These are phyloP conservation scores for Urosaurus nigricauda DNA, from an alignment of 2,797 vertebrate genomes.

Conservation along the genomic window DNA sequence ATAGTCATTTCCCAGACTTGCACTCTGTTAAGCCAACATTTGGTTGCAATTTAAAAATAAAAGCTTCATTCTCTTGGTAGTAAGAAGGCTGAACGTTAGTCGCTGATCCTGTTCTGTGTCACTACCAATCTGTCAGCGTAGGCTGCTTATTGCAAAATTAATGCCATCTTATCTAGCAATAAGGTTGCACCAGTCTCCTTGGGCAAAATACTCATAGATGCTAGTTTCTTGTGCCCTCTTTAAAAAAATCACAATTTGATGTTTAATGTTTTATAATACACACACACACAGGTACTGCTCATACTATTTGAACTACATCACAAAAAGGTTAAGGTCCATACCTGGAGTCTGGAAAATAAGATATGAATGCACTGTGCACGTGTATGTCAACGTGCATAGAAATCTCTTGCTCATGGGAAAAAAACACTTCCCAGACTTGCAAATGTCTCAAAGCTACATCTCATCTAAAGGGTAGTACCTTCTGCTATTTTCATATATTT, in stretches of 20 bases:
- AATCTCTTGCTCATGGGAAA: background rate
- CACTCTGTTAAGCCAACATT: conserved; percentile 24
- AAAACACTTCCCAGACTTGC: background rate
- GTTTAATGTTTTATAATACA: background rate
- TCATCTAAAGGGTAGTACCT: background rate
- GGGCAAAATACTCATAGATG: conserved; percentile 50
- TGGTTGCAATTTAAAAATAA: conserved; percentile 21
- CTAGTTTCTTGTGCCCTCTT: conserved; percentile 51
- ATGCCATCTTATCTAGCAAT: conserved; percentile 52
- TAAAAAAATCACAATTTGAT: conserved; percentile 30
- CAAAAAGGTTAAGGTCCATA: background rate
- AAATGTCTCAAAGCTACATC: background rate
- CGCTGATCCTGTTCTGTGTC: conserved; percentile 47
- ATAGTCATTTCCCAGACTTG: conserved; percentile 33
- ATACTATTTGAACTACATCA: conserved; percentile 1
- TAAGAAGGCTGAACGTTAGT: conserved; percentile 47
- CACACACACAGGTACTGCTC: background rate
- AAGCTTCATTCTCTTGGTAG: conserved; percentile 30
- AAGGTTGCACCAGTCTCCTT: conserved; percentile 58
- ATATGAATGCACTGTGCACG: background rate
- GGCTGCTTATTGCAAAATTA: conserved; percentile 66
- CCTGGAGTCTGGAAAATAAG: background rate
- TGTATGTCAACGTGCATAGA: too few relatives aligned
- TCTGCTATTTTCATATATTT: background rate
- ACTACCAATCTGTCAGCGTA: conserved; percentile 62